Base-by-base conservation (phyloP, 2,888 invertebrate species). In the Miltochrista miniata region DNA sequence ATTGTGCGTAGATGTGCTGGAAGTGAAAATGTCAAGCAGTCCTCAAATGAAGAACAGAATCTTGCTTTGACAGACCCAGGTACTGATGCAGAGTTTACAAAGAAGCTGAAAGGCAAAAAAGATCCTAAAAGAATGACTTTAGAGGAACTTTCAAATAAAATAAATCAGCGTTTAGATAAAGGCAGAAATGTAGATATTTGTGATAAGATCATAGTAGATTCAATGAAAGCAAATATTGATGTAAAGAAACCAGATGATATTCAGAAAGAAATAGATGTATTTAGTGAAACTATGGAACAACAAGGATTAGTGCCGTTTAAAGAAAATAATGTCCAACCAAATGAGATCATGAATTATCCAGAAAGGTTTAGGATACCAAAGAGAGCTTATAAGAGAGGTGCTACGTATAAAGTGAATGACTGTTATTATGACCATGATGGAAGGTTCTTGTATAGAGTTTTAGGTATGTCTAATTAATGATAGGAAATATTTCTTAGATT, bases 371-470 rank as follows among this genome's bases (percentile, higher is more conserved):
- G 90, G 61, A 96, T 97, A 58, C 96, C 96, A 3, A 93, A 92
- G 64, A 92, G 93, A 45, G 87, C 93, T 33, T 93, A 92, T 63
- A 93, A 93, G 63, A 83, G 79, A 69, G 95, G 94, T 24, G 93
- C 92, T 38, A 94, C 94, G 8, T 97, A 96, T 73, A 95, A 94
- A 84, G 90, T 96, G 0, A 93, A 95, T 59, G 96, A 97, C 82
- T 95, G 95, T 68, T 97, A 94, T 78, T 97, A 97, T 82, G 96
- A 96, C 74, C 93, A 94, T 76, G 95, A 96, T 89, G 97, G 97
- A 0, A 92, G 90, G 76, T 96, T 97, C 87, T 88, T 97, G 49
- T 97, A 96, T 76, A 92, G 96, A 71, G 95, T 96, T 40, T 94
- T 96, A 59, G 96, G 96, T 54, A 93, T 95, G 93, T 83, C 79